These are phyloP conservation scores for Galerucella nymphaeae DNA, from an alignment of 2,888 invertebrate species.

Conservation along the genomic window DNA sequence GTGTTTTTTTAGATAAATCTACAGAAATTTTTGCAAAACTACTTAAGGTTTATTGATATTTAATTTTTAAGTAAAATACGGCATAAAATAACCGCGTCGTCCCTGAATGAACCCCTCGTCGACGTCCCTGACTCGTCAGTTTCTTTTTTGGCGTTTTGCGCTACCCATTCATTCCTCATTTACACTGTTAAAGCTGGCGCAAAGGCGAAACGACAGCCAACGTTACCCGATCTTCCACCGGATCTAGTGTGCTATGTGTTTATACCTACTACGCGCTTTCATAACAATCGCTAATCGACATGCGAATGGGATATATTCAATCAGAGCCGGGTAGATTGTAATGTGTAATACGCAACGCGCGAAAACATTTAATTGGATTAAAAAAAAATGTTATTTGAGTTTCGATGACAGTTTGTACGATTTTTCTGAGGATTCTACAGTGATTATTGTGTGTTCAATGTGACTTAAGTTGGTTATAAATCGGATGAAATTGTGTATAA, in stretches of 20 bases:
- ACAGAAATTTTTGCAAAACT: too few species aligned
- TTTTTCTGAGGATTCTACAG: not conserved
- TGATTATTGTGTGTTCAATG: too few species aligned
- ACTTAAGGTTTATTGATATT: too few species aligned
- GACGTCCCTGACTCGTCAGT: conserved; percentile 21
- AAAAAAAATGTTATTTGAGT: too few species aligned
- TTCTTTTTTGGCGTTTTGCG: conserved; percentile 24
- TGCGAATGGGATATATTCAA: conserved; percentile 22
- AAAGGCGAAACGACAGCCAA: conserved; percentile 25
- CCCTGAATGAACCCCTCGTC: not conserved
- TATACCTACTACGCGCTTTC: conserved; percentile 35
- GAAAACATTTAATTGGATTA: not conserved
- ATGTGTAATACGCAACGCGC: conserved; percentile 1
- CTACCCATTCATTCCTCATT: conserved; percentile 37
- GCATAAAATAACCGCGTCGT: not conserved
- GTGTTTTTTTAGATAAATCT: too few species aligned
- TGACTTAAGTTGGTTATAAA: too few species aligned
- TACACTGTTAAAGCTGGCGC: conserved; percentile 30
- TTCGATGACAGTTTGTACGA: not conserved
- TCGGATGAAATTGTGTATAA: too few species aligned
- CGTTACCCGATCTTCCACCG: conserved; percentile 32
- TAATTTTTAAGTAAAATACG: too few species aligned
- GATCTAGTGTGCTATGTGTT: conserved; percentile 32
- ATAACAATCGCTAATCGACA: conserved; percentile 38
- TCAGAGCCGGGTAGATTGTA: conserved; percentile 20